Evolutionary conservation across 2,888 invertebrate species (phyloP), one percentile per base, ranked within the genome.

Genomic region (Cyclophora punctaria): DNA sequence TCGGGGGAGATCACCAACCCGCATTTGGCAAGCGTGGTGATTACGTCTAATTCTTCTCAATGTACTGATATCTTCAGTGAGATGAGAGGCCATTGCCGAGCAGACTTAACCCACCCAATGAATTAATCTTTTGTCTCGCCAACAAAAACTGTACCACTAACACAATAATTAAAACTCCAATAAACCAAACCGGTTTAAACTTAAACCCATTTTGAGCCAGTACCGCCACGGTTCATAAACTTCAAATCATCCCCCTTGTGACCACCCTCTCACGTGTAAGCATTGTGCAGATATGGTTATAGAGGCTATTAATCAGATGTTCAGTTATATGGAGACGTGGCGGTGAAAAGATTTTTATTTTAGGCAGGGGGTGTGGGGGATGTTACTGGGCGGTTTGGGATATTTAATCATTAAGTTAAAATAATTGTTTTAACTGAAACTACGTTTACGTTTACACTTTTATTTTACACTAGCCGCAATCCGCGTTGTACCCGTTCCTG

Each of bases 271-370:
- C 7, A 20, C 20, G 20, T 20, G 20, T 20, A 2, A 20, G 20
- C 20, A 20, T 20, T 20, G 20, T 20, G 20, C 20, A 43, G 45
- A 45, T 48, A 46, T 46, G 7, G 45, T 40, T 41, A 34, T 44
- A 44, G 33, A 63, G 55, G 51, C 62, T 49, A 71, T 75, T 71
- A 69, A 72, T 77, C 74, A 72, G 44, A 44, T 44, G 61, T 66
- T 56, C 62, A 56, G 67, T 73, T 75, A 74, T 63, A 75, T 71
- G 73, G 69, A 65, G 67, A 62, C 74, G 75, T 71, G 69, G 59
- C 57, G 63, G 50, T 60, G 63, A 70, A 67, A 65, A 63, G 60
- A 66, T 58, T 52, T 37, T 20, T 20, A 20, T 20, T 20, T 20
- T 20, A 20, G 20, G 20, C 20, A 20, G 20, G 20, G 20, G 20